phyloP scores from a whole-genome alignment of 2,797 vertebrate species.

The Chanos chanos region DNA sequence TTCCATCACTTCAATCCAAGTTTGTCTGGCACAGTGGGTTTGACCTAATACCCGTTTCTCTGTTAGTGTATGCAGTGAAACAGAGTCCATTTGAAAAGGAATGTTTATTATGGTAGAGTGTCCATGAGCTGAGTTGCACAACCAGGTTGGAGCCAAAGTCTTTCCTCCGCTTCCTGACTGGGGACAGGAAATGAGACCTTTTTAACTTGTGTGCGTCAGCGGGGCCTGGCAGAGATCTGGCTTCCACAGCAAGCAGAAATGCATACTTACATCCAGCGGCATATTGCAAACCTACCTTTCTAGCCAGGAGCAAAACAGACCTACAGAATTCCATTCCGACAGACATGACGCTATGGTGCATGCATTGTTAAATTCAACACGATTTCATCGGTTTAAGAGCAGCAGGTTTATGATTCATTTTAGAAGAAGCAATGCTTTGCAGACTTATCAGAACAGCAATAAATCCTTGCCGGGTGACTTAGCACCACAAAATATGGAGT shows the following conservation, averaged over 20 bases:
- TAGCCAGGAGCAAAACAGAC: too few species aligned
- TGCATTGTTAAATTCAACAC: too few species aligned
- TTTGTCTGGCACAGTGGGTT: conserved; percentile 27
- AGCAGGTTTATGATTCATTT: too few species aligned
- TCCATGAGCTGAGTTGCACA: conserved; percentile 70
- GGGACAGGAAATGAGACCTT: conserved; percentile 81
- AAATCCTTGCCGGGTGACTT: too few species aligned
- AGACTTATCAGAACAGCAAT: too few species aligned
- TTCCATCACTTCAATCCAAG: conserved; percentile 34
- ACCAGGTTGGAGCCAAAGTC: conserved; percentile 80
- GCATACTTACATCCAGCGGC: conserved; percentile 57
- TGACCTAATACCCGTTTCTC: conserved; percentile 34
- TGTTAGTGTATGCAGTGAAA: conserved; percentile 21
- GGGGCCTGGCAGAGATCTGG: conserved; percentile 65
- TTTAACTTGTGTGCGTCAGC: conserved; percentile 85
- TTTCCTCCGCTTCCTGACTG: conserved; percentile 81
- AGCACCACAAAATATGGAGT: too few species aligned
- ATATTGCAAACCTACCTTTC: too few species aligned
- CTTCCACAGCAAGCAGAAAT: conserved; percentile 72
- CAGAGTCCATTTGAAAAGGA: conserved; percentile 70
- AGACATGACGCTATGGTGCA: too few species aligned
- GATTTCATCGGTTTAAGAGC: too few species aligned
- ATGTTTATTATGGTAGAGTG: conserved; percentile 84
- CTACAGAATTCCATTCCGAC: too few species aligned
- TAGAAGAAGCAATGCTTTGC: too few species aligned